These are phyloP conservation scores for Zingel zingel DNA, from an alignment of 2,113 vertebrate genomes.

Conservation along the genomic window DNA sequence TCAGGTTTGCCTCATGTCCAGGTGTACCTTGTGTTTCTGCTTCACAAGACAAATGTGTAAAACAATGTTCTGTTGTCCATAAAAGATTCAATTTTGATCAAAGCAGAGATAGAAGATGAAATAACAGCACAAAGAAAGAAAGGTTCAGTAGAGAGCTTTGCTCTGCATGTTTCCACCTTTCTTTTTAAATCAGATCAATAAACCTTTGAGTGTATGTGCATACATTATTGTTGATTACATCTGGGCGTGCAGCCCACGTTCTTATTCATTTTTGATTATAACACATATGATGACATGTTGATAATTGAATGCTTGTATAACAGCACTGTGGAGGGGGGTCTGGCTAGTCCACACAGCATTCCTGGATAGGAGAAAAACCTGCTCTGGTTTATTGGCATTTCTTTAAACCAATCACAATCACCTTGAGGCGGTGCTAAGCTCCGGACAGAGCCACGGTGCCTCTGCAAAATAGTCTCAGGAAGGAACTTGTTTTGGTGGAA, in stretches of 20 bases:
- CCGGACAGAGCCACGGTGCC: too few species aligned
- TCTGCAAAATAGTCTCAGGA: too few species aligned
- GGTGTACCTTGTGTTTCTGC: not conserved
- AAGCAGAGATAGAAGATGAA: not conserved
- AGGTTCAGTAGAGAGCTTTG: not conserved
- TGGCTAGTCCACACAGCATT: too few species aligned
- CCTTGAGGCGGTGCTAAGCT: too few species aligned
- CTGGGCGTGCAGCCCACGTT: not conserved
- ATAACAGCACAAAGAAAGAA: not conserved
- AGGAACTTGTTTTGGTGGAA: too few species aligned
- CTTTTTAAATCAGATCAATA: slow-evolving; percentile 7
- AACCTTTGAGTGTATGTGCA: not conserved
- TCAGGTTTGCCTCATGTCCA: not conserved
- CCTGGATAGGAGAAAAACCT: too few species aligned
- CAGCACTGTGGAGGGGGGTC: too few species aligned
- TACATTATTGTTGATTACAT: not conserved
- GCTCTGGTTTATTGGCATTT: too few species aligned
- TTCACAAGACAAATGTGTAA: not conserved
- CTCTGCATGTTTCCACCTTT: not conserved
- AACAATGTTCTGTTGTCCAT: not conserved
- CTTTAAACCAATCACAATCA: too few species aligned
- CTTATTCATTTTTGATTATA: not conserved
- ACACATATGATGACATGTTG: not conserved
- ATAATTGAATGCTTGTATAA: not conserved
- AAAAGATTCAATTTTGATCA: not conserved